Evolutionary conservation across 2,888 invertebrate genomes (phyloP).

Genomic region (Megaustenia siamemsis): DNA sequence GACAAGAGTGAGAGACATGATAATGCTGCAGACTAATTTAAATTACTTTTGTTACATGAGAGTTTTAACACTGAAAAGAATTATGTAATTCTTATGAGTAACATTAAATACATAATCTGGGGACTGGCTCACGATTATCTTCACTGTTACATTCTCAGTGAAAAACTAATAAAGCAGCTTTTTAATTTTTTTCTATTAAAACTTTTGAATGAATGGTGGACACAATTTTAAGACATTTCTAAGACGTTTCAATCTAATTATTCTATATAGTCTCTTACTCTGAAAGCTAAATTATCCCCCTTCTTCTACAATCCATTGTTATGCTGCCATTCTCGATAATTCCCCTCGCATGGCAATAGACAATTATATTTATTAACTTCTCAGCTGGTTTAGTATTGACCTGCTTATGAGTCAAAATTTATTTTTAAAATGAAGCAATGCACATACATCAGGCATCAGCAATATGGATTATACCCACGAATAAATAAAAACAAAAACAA

Average conservation of each 20-base stretch:
- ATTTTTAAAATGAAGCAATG: not conserved
- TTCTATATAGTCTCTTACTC: no score
- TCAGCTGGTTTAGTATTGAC: not conserved
- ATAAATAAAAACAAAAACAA: not conserved
- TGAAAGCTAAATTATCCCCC: no score
- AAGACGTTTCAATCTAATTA: no score
- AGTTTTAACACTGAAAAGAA: not conserved
- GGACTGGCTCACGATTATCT: not conserved
- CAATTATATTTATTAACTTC: not conserved
- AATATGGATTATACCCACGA: not conserved
- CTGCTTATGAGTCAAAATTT: not conserved
- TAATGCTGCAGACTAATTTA: not conserved
- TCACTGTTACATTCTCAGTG: not conserved
- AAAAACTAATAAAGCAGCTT: no score
- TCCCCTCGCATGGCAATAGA: not conserved
- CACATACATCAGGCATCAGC: not conserved
- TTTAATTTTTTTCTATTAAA: no score
- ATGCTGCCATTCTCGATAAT: no score
- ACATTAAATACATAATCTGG: constrained; percentile 31
- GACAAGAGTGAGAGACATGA: not conserved
- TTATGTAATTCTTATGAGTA: constrained; percentile 6
- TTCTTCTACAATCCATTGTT: no score
- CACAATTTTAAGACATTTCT: no score
- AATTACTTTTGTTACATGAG: not conserved
- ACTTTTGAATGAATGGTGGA: no score